Conservation (phyloP, 1,140 invertebrate genomes). For the Eumeta japonica region DNA sequence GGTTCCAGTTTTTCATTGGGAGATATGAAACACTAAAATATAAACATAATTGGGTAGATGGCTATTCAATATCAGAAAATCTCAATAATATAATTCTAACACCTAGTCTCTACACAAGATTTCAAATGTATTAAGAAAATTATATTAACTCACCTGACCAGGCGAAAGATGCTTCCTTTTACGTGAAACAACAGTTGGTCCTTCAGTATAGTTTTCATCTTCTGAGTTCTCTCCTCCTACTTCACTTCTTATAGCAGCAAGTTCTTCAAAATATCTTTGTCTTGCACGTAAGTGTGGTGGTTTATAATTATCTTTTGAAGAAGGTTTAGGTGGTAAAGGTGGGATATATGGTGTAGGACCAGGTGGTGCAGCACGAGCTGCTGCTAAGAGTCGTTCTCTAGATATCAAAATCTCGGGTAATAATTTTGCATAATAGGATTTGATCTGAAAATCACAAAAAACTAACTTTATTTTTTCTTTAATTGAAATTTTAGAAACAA, state of each 20-base stretch:
- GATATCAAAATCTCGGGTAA: slow-evolving; percentile 45
- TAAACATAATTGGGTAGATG: too few species aligned
- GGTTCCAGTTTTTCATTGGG: too few species aligned
- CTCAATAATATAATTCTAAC: too few species aligned
- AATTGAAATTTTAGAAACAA: slow-evolving; percentile 2
- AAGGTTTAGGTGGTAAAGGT: slow-evolving; percentile 30
- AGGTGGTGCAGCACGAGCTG: slow-evolving; percentile 34
- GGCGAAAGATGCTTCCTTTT: slow-evolving; percentile 29
- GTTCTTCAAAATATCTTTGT: slow-evolving; percentile 57
- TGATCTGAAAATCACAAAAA: slow-evolving; percentile 27
- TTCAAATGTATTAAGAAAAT: slow-evolving; percentile 2
- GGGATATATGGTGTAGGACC: slow-evolving; percentile 32
- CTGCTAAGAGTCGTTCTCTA: slow-evolving; percentile 38
- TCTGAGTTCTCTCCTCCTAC: slow-evolving; percentile 70
- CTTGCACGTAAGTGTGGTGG: slow-evolving; percentile 38
- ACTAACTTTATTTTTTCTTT: slow-evolving; percentile 2
- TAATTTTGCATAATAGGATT: slow-evolving; percentile 48
- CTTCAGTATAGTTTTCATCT: slow-evolving; percentile 70
- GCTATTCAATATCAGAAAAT: too few species aligned
- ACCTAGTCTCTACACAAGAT: too few species aligned
- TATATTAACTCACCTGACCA: slow-evolving; percentile 20
- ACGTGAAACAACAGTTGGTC: slow-evolving; percentile 37
- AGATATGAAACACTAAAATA: too few species aligned
- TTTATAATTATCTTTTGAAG: slow-evolving; percentile 35
- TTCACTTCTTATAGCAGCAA: slow-evolving; percentile 56